These are phyloP conservation scores for Prorops nasuta DNA, from an alignment of 1,140 invertebrate species.

Conservation along the genomic window DNA sequence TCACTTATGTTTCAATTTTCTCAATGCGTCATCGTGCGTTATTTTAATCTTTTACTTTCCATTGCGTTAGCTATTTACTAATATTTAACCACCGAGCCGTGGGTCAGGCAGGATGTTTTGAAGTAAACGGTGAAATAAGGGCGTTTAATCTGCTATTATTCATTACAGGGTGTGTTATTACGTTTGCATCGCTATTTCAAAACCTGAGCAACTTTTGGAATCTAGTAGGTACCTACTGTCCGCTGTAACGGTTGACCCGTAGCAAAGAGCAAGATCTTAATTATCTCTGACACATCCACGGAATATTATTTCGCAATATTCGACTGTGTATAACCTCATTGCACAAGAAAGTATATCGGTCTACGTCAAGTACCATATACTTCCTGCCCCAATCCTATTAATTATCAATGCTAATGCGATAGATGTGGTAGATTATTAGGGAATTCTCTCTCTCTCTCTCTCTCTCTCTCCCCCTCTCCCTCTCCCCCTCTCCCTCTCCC, in stretches of 20 bases:
- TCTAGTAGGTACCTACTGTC: too few species aligned
- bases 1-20: too few species aligned
- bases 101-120: too few species aligned
- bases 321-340: not conserved
- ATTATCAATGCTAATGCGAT: too few species aligned
- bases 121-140: too few species aligned
- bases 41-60: too few species aligned
- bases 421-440: too few species aligned
- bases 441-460: too few species aligned
- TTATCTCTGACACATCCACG: conserved; percentile 5
- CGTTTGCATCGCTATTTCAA: not conserved
- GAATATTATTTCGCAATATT: conserved; percentile 4
- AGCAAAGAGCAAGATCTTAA: not conserved
- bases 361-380: not conserved
- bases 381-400: not conserved
- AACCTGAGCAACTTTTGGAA: not conserved
- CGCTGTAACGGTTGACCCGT: not conserved
- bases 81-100: too few species aligned
- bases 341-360: not conserved
- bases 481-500: not conserved
- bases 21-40: too few species aligned
- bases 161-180: not conserved
- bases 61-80: too few species aligned
- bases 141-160: not conserved
- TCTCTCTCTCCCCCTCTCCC: conserved; percentile 4